Base-by-base conservation (phyloP, 2,888 invertebrate genomes). In the Clusia tigrina region DNA sequence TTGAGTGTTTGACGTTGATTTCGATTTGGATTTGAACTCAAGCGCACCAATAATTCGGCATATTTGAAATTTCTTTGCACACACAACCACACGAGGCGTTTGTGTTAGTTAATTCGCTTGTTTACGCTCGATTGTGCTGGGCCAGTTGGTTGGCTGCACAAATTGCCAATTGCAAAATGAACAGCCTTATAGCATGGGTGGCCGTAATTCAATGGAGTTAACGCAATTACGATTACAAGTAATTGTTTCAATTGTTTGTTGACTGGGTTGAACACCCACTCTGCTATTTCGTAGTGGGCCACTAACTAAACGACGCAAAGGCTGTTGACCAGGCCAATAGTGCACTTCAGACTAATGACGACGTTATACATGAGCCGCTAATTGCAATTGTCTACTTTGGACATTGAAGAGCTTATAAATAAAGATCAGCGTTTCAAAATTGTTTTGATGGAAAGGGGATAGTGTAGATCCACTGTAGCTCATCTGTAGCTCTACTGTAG, bases 241-340 rank as follows among this genome's bases (percentile, higher is more conserved):
- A 46, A n/a, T 51, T 15, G 10, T 51, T 51, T 51, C 22, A 5
- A 23, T 51, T n/a, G 18, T 51, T 51, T 20, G 22, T n/a, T 20
- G 42, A 20, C 37, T 9, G 42, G 42, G 42, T 56, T 56, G 42
- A 56, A 42, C 56, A 56, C 24, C 42, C 56, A 56, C 56, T 56
- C 17, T 20, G 22, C 5, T 42, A 17, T n/a, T 10, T 42, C 15
- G 42, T 42, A 3, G 3, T n/a, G 32, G 5, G 32, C 32, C 5
- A 32, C 5, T 12, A 32, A 32, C 12, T 12, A 32, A 32, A 32
- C 5, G 5, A 32, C 12, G 12, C 5, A 48, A 48, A 48, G 18
- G 48, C 20, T 20, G 22, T 20, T 48, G 48, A 48, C 48, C 48
- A 48, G 48, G 15, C 48, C 22, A 48, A 20, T 2, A 22, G 48